These are phyloP conservation scores for Cephalopterus ornatus DNA, from an alignment of 2,113 vertebrate species.

Conservation along the genomic window DNA sequence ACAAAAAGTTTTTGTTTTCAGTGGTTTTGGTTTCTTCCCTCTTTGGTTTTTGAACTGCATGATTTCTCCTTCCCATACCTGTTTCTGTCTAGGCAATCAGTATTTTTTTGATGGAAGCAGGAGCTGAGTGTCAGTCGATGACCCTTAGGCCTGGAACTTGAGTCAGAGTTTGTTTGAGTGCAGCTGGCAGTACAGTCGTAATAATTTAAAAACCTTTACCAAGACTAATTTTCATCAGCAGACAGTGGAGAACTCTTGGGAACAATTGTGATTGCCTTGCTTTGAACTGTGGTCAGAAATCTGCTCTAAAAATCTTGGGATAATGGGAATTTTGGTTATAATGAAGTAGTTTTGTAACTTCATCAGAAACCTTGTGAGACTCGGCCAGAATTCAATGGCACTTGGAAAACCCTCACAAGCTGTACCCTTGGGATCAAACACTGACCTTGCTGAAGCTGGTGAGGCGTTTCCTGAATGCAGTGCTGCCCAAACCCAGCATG, in stretches of 20 bases:
- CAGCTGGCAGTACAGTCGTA: neutral
- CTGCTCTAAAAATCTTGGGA: neutral
- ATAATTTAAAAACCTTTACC: neutral
- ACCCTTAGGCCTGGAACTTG: neutral
- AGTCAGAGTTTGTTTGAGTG: neutral
- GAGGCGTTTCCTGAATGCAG: neutral
- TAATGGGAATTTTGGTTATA: neutral
- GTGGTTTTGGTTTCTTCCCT: neutral
- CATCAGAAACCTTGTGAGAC: neutral
- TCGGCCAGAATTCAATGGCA: neutral
- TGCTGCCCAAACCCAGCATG: neutral
- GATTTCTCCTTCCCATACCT: neutral
- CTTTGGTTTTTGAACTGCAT: neutral
- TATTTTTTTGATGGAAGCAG: neutral
- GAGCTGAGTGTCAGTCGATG: neutral
- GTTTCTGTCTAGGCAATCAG: neutral
- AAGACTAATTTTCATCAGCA: neutral
- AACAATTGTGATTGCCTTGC: neutral
- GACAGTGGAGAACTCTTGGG: neutral
- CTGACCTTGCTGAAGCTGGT: neutral
- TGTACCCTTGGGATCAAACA: neutral
- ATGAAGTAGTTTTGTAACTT: neutral
- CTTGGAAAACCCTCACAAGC: neutral
- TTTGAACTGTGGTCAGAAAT: neutral
- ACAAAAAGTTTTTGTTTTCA: slow-evolving; percentile 42